Percentiles rank a stretch among this genome's conserved stretches.
Evolutionary conservation across 2,888 invertebrate genomes (phyloP).

Genomic region (Aplocera efformata): DNA sequence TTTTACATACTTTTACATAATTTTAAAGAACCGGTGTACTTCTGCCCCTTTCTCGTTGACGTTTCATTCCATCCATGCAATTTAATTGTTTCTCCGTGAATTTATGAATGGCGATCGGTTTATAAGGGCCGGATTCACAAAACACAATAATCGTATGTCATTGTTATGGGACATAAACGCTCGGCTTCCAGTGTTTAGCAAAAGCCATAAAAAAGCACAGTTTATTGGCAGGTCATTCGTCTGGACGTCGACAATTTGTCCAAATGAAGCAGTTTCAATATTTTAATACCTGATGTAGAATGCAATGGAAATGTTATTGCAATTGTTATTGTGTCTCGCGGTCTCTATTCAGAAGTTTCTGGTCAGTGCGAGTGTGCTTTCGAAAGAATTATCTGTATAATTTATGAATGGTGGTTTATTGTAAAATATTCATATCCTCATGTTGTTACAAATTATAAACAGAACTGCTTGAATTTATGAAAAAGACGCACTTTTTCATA

Average conservation of each 20-base stretch:
- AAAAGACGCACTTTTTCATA: too few relatives aligned
- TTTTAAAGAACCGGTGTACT: conserved; percentile 5
- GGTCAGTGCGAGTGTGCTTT: too few relatives aligned
- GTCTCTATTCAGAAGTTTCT: background rate
- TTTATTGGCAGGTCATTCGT: conserved; percentile 20
- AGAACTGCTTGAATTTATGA: too few relatives aligned
- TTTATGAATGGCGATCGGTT: conserved; percentile 40
- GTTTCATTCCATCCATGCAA: conserved; percentile 22
- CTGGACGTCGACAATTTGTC: conserved; percentile 15
- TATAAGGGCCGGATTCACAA: conserved; percentile 39
- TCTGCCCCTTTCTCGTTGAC: background rate
- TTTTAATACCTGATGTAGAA: conserved; percentile 3
- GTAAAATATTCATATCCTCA: too few relatives aligned
- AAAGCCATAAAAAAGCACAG: conserved; percentile 37
- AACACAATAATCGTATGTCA: conserved; percentile 55
- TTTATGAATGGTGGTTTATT: too few relatives aligned
- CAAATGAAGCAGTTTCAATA: conserved; percentile 19
- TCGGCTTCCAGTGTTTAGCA: conserved; percentile 51
- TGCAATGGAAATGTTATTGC: conserved; percentile 1
- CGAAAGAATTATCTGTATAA: too few relatives aligned
- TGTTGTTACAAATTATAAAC: too few relatives aligned
- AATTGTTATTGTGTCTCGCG: background rate
- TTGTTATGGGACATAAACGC: conserved; percentile 61
- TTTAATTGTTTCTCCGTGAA: conserved; percentile 35
- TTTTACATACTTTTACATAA: too few relatives aligned